Percentiles rank a stretch among this genome's conserved stretches.
These are phyloP conservation scores for Lochmaea crataegi DNA, from an alignment of 2,888 invertebrate species.

Conservation along the genomic window DNA sequence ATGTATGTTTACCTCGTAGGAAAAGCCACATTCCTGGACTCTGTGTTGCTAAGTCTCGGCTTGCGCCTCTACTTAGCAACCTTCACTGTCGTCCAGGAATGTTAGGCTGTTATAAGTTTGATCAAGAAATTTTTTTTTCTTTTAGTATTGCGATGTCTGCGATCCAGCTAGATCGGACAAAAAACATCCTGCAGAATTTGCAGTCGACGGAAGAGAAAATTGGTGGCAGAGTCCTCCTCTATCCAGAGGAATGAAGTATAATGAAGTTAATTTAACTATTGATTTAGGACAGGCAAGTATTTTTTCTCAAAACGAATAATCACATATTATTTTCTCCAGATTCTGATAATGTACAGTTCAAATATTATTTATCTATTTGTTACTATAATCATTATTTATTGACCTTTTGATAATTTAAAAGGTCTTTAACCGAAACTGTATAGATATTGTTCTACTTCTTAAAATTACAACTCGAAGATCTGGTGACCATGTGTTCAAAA, in stretches of 20 bases:
- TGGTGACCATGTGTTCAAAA: conserved; percentile 30
- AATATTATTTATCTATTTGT: conserved; percentile 16
- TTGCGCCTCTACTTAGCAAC: too few species aligned
- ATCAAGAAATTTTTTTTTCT: conserved; percentile 40
- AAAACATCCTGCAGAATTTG: conserved; percentile 89
- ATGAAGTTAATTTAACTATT: conserved; percentile 96
- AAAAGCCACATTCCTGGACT: too few species aligned
- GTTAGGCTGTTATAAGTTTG: too few species aligned
- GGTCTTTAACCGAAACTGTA: conserved; percentile 23
- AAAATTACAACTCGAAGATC: conserved; percentile 11
- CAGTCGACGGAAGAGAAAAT: conserved; percentile 94
- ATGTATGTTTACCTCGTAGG: too few species aligned
- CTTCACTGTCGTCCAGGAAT: too few species aligned
- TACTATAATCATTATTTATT: conserved; percentile 18
- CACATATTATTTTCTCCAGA: not conserved
- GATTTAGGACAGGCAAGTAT: conserved; percentile 92
- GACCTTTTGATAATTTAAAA: conserved; percentile 24
- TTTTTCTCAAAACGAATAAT: not conserved
- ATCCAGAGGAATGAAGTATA: conserved; percentile 96
- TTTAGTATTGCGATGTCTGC: conserved; percentile 93
- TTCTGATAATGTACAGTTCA: not conserved
- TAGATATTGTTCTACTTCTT: conserved; percentile 4
- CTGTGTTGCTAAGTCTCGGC: too few species aligned
- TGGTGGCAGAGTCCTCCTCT: conserved; percentile 99
- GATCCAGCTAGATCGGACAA: conserved; percentile 80